These are phyloP conservation scores for Ephydatia muelleri DNA, from an alignment of 37 sponge, comb jelly and placozoan genomes.

Conservation along the genomic window DNA sequence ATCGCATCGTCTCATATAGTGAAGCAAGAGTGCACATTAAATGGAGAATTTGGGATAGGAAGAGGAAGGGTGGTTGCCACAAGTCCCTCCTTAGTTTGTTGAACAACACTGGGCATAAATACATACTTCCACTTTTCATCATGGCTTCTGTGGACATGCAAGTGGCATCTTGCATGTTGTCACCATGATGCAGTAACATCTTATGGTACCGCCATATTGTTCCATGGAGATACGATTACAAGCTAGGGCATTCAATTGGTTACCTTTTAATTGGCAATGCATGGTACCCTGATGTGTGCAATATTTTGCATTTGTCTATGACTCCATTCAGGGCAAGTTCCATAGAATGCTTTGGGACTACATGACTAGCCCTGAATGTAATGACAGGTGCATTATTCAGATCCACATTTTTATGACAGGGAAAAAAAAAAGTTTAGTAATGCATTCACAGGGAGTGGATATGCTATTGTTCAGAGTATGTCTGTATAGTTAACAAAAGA, in stretches of 20 bases:
- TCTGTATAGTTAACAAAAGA: too few species aligned
- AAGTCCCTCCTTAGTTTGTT: constrained; percentile 57
- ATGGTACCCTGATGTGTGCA: too few species aligned
- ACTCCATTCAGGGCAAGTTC: too few species aligned
- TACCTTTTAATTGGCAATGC: too few species aligned
- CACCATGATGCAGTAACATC: neutral
- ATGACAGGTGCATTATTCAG: neutral
- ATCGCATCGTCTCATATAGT: too few species aligned
- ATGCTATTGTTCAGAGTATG: too few species aligned
- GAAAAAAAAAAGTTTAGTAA: too few species aligned
- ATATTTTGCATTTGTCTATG: too few species aligned
- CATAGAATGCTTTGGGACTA: neutral
- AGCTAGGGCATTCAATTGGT: neutral
- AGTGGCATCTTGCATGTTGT: neutral
- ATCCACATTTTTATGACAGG: too few species aligned
- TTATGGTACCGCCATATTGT: neutral
- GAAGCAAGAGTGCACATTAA: constrained; percentile 6
- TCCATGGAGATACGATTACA: neutral
- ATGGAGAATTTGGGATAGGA: neutral
- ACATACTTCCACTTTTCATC: constrained; percentile 46
- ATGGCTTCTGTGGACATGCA: constrained; percentile 35
- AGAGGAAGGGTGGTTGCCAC: neutral
- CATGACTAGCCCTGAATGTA: neutral
- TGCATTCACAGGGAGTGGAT: too few species aligned
- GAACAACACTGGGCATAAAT: too few species aligned